Base-by-base conservation (phyloP, 2,797 vertebrate genomes). In the Etheostoma perlongum region DNA sequence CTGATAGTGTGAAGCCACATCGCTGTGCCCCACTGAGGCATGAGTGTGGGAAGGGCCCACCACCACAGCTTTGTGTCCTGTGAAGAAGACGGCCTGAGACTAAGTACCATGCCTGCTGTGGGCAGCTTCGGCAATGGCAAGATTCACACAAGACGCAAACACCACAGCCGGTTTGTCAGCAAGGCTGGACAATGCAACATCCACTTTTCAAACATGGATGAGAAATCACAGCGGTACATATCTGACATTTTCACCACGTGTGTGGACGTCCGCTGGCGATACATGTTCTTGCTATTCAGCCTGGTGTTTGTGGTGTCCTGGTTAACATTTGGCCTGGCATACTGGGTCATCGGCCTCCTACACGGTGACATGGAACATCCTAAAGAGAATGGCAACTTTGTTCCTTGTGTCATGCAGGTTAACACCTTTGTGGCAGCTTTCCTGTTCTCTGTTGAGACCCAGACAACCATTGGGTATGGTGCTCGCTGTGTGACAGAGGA, bases 181-280 rank as follows among this genome's bases (percentile, higher is more conserved):
- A 99, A 99, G 93, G 95, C 96, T 0, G 98, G 98, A 58, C 98
- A 98, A 57, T 99, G 98, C 93, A 99, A 99, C 0, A 94, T 99
- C 10, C 96, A 95, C 67, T 99, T 99, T 51, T 87, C 96, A n/a
- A 97, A 98, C 93, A 98, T 99, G 98, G 97, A 98, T 0, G 97
- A 99, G 88, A 98, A 98, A 84, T 96, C 97, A 0, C 97, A 97
- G 91, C 95, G 97, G 73, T 99, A 99, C 91, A 95, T 99, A 25
- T 97, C 98, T 0, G 98, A 99, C 92, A 98, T 99, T 94, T 99
- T 99, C 79, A 99, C 98, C 40, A 99, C 98, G 0, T 99, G 97
- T 0, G 98, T 99, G 91, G 98, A 99, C 88, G 95, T 97, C 72
- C 97, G 98, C 89, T 99, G 98, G 98, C 96, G 98, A 69, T 99